Conservation (phyloP, 2,797 vertebrate genomes). For the Loriculus beryllinus region DNA sequence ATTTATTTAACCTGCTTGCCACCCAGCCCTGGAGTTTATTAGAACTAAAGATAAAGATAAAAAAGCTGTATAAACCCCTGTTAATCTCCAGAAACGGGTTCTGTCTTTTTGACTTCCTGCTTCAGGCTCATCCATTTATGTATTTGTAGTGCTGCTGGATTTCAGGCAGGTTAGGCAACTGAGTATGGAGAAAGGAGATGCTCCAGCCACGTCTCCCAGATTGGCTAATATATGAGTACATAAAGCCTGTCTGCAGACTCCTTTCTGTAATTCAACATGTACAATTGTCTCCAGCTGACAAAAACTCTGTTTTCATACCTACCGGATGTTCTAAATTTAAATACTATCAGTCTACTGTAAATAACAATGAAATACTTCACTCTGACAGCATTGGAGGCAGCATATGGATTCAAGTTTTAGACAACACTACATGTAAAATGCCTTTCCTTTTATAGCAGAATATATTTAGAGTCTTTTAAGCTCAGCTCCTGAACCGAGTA, state of each 20-base stretch:
- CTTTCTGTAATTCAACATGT: neutral
- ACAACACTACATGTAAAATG: slow-evolving; percentile 45
- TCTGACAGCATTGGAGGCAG: slow-evolving; percentile 28
- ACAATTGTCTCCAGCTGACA: neutral
- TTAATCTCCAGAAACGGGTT: neutral
- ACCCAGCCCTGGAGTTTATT: neutral
- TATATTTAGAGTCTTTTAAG: slow-evolving; percentile 67
- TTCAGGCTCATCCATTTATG: neutral
- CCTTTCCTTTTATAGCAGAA: slow-evolving; percentile 62
- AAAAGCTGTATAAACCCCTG: neutral
- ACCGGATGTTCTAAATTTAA: slow-evolving; percentile 20
- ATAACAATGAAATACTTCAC: slow-evolving; percentile 24
- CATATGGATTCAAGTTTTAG: slow-evolving; percentile 58
- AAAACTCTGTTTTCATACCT: slow-evolving; percentile 10
- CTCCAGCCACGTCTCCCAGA: neutral
- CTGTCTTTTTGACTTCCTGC: neutral
- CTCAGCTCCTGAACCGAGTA: slow-evolving; percentile 40
- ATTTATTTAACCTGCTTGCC: neutral
- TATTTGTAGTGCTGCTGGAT: neutral
- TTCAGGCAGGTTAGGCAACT: neutral
- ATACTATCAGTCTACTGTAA: neutral
- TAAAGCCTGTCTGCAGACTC: neutral
- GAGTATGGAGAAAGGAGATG: neutral
- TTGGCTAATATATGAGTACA: rapidly evolving
- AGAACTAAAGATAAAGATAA: neutral